A percentile compares a stretch with the other conserved stretches of the same genome.
Evolutionary conservation across 2,888 invertebrate genomes (phyloP).

Genomic region (Phyto melanocephala): DNA sequence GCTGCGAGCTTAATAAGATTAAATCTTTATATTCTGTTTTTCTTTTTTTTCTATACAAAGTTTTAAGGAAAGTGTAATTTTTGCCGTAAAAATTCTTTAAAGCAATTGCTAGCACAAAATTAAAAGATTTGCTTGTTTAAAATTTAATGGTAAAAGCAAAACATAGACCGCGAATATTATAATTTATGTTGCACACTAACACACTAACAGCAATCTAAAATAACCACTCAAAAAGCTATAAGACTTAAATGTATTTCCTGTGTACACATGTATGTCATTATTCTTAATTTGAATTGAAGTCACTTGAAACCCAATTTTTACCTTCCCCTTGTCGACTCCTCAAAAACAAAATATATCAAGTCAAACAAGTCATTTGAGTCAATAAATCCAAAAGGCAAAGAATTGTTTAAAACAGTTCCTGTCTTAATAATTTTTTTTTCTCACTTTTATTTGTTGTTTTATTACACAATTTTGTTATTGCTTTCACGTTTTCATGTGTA

Average conservation of each 20-base stretch:
- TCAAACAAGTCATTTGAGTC: background rate
- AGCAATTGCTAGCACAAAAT: too few species aligned
- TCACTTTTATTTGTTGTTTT: background rate
- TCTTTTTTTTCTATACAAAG: too few species aligned
- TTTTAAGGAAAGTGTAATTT: too few species aligned
- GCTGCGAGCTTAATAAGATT: background rate
- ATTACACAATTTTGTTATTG: background rate
- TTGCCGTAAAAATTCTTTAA: too few species aligned
- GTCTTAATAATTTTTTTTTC: background rate
- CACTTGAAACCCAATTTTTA: background rate
- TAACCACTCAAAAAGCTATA: too few species aligned
- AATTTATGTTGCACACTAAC: too few species aligned
- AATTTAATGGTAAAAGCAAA: too few species aligned
- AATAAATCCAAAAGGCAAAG: constrained; percentile 2
- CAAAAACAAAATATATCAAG: background rate
- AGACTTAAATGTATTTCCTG: background rate
- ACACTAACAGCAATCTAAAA: too few species aligned
- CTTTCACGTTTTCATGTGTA: constrained; percentile 23
- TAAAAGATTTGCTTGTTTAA: too few species aligned
- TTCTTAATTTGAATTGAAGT: background rate
- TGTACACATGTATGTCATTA: background rate
- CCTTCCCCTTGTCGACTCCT: background rate
- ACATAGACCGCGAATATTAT: too few species aligned
- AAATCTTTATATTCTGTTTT: too few species aligned
- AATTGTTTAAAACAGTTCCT: background rate